Evolutionary conservation across 2,888 invertebrate species (phyloP), one percentile per base, ranked within the genome.

Genomic region (Hydrotaea cyrtoneurina): DNA sequence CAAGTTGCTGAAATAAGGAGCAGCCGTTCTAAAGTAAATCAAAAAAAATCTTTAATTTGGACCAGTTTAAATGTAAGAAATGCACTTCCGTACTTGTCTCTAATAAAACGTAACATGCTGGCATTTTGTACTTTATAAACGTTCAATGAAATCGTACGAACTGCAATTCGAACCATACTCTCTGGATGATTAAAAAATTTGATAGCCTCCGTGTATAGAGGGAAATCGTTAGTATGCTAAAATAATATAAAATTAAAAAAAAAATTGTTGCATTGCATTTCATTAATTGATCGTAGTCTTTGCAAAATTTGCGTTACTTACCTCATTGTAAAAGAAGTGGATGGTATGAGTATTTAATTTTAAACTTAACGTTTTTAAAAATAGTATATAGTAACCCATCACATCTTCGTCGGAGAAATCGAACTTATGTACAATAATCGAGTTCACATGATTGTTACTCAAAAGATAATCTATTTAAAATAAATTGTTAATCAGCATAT

Each of bases 351-450:
- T 96, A 93, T 99, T 99, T 74, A 99, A 93, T 93, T 99, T 99
- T 79, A 99, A 94, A 88, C 99, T 99, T 76, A 99, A 93, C 0
- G 99, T 99, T 93, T 99, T 99, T 87, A 99, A 93, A 92, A 99
- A 99, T 72, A 99, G 98, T 91, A 99, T 99, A 93, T 99, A 99
- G 93, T 99, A 99, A 0, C 99, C 99, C 98, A 99, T 98, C 69
- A 99, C 99, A 94, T 99, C 99, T 93, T 99, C 99, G 93, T 99
- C 99, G 2, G 98, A 98, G 92, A 99, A 98, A 93, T 99, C 99
- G 94, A 99, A 99, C 93, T 98, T 98, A 93, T 99, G 99, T 77
- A 98, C 98, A 91, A 99, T 99, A 91, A 99, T 99, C 71, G 98
- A 98, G 93, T 99, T 99, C 53, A 99, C 99, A 93, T 99, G 99